Percentiles rank a stretch among this genome's conserved stretches.
phyloP scores from a whole-genome alignment of 2,888 invertebrate genomes.

The Melinaea marsaeus region DNA sequence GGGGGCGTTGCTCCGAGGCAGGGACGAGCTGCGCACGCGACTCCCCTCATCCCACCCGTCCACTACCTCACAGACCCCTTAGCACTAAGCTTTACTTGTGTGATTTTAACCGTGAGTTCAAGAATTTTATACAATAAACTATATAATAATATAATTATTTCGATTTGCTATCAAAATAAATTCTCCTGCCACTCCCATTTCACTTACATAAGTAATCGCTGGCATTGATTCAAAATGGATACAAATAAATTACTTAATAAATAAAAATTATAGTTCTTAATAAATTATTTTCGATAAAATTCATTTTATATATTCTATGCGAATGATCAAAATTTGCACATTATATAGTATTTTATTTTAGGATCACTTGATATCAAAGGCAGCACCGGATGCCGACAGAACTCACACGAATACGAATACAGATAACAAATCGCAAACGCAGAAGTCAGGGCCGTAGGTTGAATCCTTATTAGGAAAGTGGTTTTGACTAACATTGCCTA shows the following conservation, averaged over 20 bases:
- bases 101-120: constrained; percentile 6
- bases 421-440: constrained; percentile 39
- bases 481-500: not conserved
- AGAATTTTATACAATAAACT: not conserved
- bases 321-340: not conserved
- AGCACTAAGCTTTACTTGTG: constrained; percentile 25
- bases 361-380: constrained; percentile 47
- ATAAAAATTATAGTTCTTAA: not conserved
- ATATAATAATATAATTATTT: too few species aligned
- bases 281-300: not conserved
- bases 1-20: constrained; percentile 77
- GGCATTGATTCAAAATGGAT: too few species aligned
- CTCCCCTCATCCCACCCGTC: constrained; percentile 58
- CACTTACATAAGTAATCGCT: too few species aligned
- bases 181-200: too few species aligned
- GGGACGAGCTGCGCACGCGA: constrained; percentile 76
- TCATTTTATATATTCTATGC: too few species aligned
- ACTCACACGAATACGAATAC: constrained; percentile 15
- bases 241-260: not conserved
- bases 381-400: constrained; percentile 67
- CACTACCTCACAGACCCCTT: constrained; percentile 42
- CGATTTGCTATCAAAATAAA: too few species aligned
- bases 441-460: constrained; percentile 54
- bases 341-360: not conserved
- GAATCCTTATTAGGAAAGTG: constrained; percentile 16